phyloP scores from a whole-genome alignment of 2,888 invertebrate genomes.

The Charanyca ferruginea region DNA sequence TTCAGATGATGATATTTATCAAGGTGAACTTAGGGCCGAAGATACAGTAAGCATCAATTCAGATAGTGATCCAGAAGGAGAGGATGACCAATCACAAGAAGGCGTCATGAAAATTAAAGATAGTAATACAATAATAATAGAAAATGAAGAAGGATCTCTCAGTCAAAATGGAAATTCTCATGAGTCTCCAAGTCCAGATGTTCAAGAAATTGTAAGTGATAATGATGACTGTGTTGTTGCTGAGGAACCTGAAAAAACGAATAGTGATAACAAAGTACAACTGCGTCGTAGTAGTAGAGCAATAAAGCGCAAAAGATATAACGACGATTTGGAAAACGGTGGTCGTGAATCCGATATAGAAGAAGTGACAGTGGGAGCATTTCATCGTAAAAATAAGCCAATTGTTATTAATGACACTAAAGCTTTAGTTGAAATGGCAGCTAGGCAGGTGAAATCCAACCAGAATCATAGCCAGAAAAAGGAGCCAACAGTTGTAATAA shows the following conservation, averaged over 20 bases:
- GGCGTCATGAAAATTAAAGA: constrained; percentile 68
- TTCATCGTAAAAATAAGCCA: constrained; percentile 81
- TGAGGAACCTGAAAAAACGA: constrained; percentile 74
- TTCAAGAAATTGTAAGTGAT: constrained; percentile 85
- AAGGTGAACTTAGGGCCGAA: constrained; percentile 71
- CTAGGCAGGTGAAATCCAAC: constrained; percentile 83
- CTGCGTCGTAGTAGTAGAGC: constrained; percentile 82
- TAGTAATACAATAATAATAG: constrained; percentile 73
- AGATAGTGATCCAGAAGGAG: constrained; percentile 77
- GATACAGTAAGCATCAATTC: constrained; percentile 85
- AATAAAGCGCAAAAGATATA: constrained; percentile 90
- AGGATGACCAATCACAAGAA: constrained; percentile 75
- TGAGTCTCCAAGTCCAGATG: constrained; percentile 75
- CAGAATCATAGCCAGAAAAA: constrained; percentile 88
- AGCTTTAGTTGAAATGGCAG: constrained; percentile 93
- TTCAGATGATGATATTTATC: constrained; percentile 73
- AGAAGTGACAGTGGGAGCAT: constrained; percentile 92
- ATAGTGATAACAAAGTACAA: constrained; percentile 69
- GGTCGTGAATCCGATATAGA: constrained; percentile 92
- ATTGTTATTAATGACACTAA: constrained; percentile 94
- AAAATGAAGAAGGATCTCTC: constrained; percentile 72
- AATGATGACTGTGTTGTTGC: constrained; percentile 87
- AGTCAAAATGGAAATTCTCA: constrained; percentile 74
- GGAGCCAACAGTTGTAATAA: constrained; percentile 94
- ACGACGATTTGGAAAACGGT: constrained; percentile 88